Conservation (phyloP, 2,113 vertebrate genomes). For the Eublepharis macularius region DNA sequence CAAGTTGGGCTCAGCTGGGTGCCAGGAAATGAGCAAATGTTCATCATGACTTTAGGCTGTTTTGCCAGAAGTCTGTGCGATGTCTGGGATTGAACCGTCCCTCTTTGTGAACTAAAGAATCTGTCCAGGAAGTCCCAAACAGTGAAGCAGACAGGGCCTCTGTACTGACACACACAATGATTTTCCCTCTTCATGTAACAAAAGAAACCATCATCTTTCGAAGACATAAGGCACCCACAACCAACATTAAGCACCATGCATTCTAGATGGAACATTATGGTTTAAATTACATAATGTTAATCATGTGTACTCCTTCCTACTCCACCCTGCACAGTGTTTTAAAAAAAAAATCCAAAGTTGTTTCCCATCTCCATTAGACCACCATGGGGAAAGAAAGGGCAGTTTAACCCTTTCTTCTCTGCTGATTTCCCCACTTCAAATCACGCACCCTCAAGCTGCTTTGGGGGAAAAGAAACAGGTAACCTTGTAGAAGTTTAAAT, state of each 20-base stretch:
- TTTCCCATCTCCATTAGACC: too few relatives aligned
- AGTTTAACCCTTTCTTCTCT: too few relatives aligned
- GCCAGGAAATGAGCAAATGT: slow-evolving; percentile 85
- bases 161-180: slow-evolving; percentile 26
- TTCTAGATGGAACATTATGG: neutral
- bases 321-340: too few relatives aligned
- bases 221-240: neutral
- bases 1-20: slow-evolving; percentile 82
- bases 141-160: slow-evolving; percentile 12
- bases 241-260: neutral
- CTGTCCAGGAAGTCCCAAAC: slow-evolving; percentile 73
- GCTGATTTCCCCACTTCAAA: too few relatives aligned
- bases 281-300: too few relatives aligned
- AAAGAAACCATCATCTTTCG: slow-evolving; percentile 13
- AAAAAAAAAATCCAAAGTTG: too few relatives aligned
- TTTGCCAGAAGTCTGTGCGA: slow-evolving; percentile 84
- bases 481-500: too few relatives aligned
- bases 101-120: slow-evolving; percentile 73
- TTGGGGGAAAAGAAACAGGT: too few relatives aligned
- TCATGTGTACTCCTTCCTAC: too few relatives aligned
- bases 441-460: too few relatives aligned
- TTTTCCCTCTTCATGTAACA: slow-evolving; percentile 26
- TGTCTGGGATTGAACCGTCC: slow-evolving; percentile 80
- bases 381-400: too few relatives aligned
- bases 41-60: slow-evolving; percentile 79